These are phyloP conservation scores for Acanthisitta chloris DNA, from an alignment of 2,113 vertebrate species.

Conservation along the genomic window DNA sequence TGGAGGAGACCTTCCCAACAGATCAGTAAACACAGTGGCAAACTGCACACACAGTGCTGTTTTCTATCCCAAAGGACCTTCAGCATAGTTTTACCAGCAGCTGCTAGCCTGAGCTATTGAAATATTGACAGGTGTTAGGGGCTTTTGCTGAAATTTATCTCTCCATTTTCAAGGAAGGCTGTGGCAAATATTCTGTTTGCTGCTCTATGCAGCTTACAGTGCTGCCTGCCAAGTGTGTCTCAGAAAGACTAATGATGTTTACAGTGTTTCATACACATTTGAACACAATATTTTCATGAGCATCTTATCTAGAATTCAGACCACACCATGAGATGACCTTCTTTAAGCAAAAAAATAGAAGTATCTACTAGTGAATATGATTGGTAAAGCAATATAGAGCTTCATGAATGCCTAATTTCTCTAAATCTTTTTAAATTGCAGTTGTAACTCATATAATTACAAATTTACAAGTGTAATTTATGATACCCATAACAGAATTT, in stretches of 20 bases:
- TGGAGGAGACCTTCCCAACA: not conserved
- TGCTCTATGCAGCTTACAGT: not conserved
- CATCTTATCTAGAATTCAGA: not conserved
- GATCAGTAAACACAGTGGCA: not conserved
- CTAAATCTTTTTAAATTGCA: not conserved
- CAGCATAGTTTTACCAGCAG: not conserved
- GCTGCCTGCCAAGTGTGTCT: not conserved
- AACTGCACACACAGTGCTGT: not conserved
- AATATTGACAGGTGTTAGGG: not conserved
- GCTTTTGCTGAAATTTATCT: not conserved
- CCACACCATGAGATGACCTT: not conserved
- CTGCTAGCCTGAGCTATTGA: not conserved
- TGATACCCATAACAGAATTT: not conserved
- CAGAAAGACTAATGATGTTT: conserved; percentile 16
- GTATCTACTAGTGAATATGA: not conserved
- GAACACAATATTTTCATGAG: not conserved
- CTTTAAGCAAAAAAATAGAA: not conserved
- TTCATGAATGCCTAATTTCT: not conserved
- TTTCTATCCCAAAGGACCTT: not conserved
- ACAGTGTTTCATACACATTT: not conserved
- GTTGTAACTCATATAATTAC: not conserved
- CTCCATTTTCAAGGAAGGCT: not conserved
- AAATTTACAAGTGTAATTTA: not conserved
- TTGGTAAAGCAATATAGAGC: not conserved
- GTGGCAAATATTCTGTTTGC: not conserved